A percentile compares a stretch with the other conserved stretches of the same genome.
phyloP scores from a whole-genome alignment of 2,888 invertebrate species.

The Sericinus montela region DNA sequence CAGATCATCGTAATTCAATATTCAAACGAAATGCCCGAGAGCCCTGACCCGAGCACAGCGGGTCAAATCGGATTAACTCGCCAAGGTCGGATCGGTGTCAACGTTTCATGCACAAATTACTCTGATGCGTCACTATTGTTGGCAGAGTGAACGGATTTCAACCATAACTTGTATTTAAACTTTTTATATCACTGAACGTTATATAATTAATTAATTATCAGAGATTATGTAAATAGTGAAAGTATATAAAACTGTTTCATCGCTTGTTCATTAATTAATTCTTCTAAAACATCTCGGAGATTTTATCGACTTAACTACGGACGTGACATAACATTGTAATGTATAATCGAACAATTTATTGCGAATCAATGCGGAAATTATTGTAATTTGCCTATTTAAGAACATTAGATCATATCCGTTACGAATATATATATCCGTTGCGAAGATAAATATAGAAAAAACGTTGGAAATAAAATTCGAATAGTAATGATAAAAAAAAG shows the following conservation, averaged over 20 bases:
- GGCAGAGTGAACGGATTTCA: too few species aligned
- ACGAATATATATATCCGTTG: too few species aligned
- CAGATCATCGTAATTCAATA: not conserved
- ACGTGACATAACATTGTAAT: constrained; percentile 3
- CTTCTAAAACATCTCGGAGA: constrained; percentile 1
- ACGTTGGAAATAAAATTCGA: too few species aligned
- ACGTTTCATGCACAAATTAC: not conserved
- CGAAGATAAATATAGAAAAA: too few species aligned
- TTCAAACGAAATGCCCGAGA: not conserved
- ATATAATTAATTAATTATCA: too few species aligned
- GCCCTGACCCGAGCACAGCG: not conserved
- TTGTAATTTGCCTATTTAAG: not conserved
- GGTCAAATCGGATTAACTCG: constrained; percentile 5
- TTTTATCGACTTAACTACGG: not conserved
- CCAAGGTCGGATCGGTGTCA: constrained; percentile 1
- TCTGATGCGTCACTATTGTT: not conserved
- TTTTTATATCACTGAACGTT: too few species aligned
- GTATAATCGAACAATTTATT: not conserved
- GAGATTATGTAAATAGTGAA: too few species aligned
- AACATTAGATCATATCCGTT: constrained; percentile 1
- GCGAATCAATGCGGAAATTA: not conserved
- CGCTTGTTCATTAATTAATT: too few species aligned
- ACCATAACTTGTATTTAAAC: too few species aligned
- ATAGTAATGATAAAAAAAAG: too few species aligned
- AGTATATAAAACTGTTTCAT: too few species aligned